Evolutionary conservation across 2,888 invertebrate genomes (phyloP).

Genomic region (Dugesia japonica): DNA sequence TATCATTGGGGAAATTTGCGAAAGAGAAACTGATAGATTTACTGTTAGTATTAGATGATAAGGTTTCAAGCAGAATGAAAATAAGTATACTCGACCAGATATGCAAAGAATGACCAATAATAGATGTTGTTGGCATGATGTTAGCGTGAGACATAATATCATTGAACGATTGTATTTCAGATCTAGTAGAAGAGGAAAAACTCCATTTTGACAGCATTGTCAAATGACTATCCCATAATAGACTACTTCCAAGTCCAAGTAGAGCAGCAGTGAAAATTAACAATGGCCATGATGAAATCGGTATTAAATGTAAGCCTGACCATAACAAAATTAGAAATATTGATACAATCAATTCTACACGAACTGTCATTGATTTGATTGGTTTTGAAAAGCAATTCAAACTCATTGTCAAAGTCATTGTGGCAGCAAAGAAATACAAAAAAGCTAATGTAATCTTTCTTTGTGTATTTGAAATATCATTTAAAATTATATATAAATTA

Average conservation of each 20-base stretch:
- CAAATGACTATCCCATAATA: background rate
- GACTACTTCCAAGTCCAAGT: background rate
- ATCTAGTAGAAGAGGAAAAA: background rate
- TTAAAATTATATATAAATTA: conserved; percentile 7
- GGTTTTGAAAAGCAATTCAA: background rate
- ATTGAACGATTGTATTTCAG: background rate
- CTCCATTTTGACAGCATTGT: background rate
- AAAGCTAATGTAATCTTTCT: background rate
- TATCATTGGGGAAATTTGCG: background rate
- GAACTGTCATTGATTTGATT: background rate
- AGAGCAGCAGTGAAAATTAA: conserved; percentile 8
- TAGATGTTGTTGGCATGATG: background rate
- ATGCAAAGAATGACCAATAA: conserved; percentile 7
- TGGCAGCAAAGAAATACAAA: conserved; percentile 12
- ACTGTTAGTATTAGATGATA: background rate
- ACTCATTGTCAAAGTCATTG: conserved; percentile 1
- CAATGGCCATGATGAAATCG: background rate
- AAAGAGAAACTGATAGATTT: background rate
- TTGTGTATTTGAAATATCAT: background rate
- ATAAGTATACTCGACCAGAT: conserved; percentile 7
- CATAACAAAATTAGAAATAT: background rate
- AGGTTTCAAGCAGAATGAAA: background rate
- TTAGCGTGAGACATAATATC: background rate
- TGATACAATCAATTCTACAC: background rate
- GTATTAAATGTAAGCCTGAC: background rate